phyloP scores from a whole-genome alignment of 2,113 vertebrate species.

The Lasiurus borealis region DNA sequence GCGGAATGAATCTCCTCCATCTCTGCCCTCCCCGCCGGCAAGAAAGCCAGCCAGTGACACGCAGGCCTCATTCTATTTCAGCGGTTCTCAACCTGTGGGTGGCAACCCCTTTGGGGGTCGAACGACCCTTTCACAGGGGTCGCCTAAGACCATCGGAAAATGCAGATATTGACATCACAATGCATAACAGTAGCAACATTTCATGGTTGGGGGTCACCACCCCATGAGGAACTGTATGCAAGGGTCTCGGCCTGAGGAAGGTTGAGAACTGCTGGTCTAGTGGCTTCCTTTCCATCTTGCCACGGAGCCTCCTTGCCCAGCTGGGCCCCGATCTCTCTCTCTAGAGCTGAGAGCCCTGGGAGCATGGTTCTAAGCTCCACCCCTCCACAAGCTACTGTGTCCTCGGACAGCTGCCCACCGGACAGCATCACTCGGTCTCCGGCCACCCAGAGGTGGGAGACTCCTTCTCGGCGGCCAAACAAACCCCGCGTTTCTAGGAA shows the following conservation, averaged over 20 bases:
- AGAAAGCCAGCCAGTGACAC: not conserved
- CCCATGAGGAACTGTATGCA: too few relatives aligned
- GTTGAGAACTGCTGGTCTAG: too few relatives aligned
- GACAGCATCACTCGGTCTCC: not conserved
- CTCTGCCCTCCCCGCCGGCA: not conserved
- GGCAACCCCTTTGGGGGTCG: too few relatives aligned
- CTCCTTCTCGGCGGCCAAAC: conserved; percentile 25
- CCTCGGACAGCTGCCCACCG: not conserved
- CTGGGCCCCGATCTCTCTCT: not conserved
- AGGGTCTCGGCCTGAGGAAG: too few relatives aligned
- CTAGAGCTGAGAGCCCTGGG: too few relatives aligned
- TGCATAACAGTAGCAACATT: too few relatives aligned
- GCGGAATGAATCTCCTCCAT: not conserved
- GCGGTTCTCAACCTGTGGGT: too few relatives aligned
- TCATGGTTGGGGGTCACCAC: too few relatives aligned
- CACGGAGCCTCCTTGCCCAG: not conserved
- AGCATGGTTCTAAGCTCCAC: not conserved
- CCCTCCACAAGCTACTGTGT: not conserved
- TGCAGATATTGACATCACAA: too few relatives aligned
- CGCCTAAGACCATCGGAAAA: too few relatives aligned
- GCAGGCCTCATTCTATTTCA: rapidly evolving
- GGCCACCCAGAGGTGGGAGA: conserved; percentile 32
- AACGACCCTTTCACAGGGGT: too few relatives aligned
- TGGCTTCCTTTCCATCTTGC: not conserved
- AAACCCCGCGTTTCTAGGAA: not conserved